phyloP scores from a whole-genome alignment of 2,113 vertebrate genomes.

The Lates calcarifer region DNA sequence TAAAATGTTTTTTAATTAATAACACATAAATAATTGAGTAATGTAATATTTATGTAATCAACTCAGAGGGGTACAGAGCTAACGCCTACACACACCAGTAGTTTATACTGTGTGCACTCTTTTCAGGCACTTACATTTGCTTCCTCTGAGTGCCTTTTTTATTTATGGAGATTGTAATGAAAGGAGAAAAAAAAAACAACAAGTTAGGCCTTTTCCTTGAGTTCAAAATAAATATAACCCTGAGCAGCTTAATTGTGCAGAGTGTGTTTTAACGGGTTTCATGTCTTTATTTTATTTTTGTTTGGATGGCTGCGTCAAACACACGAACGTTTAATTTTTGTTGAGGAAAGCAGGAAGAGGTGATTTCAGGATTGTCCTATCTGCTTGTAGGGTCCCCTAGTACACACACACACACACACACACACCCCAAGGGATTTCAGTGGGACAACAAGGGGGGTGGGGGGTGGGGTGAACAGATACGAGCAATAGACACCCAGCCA shows the following conservation, averaged over 20 bases:
- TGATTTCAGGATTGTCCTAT: conserved; percentile 38
- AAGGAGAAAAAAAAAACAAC: conserved; percentile 60
- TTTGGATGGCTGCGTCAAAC: conserved; percentile 53
- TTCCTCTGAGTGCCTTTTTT: conserved; percentile 57
- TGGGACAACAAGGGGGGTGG: conserved; percentile 68
- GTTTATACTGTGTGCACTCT: conserved; percentile 53
- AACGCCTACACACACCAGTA: conserved; percentile 51
- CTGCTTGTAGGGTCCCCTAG: conserved; percentile 28
- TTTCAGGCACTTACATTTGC: conserved; percentile 58
- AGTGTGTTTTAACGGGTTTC: conserved; percentile 49
- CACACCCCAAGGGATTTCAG: conserved; percentile 61
- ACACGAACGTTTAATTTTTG: conserved; percentile 43
- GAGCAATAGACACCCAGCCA: conserved; percentile 64
- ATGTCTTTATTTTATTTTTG: conserved; percentile 42
- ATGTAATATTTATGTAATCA: conserved; percentile 72
- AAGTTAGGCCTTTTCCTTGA: conserved; percentile 53
- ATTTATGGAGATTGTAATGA: conserved; percentile 69
- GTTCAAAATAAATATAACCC: conserved; percentile 73
- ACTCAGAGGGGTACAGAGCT: conserved; percentile 48
- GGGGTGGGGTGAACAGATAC: conserved; percentile 75
- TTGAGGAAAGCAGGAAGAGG: conserved; percentile 44
- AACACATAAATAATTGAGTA: conserved; percentile 66
- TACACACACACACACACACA: conserved; percentile 9
- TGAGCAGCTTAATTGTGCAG: conserved; percentile 52
- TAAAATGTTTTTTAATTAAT: conserved; percentile 64